Evolutionary conservation across 2,113 vertebrate genomes (phyloP).

Genomic region (Eudorcas thomsonii): DNA sequence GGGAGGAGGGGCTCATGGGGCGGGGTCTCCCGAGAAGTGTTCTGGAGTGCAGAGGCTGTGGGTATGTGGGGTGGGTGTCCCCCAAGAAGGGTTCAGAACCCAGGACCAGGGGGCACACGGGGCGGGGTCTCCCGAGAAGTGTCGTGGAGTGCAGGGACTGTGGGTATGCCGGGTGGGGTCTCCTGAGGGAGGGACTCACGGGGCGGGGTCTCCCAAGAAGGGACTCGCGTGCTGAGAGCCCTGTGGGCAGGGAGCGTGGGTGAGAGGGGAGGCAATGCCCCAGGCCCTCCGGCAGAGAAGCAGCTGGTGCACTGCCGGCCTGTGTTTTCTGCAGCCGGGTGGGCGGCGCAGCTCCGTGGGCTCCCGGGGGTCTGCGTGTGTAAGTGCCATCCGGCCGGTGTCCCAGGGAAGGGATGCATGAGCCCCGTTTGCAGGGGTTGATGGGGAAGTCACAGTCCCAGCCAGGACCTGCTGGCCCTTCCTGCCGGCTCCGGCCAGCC

Average conservation of each 20-base stretch:
- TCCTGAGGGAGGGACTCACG: not conserved
- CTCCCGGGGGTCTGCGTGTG: rapidly evolving
- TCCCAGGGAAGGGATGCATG: not conserved
- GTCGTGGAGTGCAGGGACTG: too few species aligned
- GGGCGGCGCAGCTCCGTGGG: rapidly evolving
- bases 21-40: not conserved
- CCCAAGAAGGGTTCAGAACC: not conserved
- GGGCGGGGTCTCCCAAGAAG: not conserved
- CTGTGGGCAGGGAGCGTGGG: rapidly evolving
- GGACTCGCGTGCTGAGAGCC: rapidly evolving
- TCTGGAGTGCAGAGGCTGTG: too few species aligned
- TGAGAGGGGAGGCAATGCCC: too few species aligned
- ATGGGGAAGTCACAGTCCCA: not conserved
- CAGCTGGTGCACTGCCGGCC: rapidly evolving
- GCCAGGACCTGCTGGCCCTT: not conserved
- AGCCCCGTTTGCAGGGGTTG: not conserved
- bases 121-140: too few species aligned
- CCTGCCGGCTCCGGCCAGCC: not conserved
- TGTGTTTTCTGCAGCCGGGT: not conserved
- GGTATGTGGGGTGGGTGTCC: not conserved
- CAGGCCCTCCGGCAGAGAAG: rapidly evolving
- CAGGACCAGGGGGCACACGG: rapidly evolving
- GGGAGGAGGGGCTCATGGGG: too few species aligned
- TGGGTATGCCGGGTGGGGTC: not conserved
- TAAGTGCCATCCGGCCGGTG: rapidly evolving